phyloP scores from a whole-genome alignment of 2,888 invertebrate species.

The Spicauda simplicius region DNA sequence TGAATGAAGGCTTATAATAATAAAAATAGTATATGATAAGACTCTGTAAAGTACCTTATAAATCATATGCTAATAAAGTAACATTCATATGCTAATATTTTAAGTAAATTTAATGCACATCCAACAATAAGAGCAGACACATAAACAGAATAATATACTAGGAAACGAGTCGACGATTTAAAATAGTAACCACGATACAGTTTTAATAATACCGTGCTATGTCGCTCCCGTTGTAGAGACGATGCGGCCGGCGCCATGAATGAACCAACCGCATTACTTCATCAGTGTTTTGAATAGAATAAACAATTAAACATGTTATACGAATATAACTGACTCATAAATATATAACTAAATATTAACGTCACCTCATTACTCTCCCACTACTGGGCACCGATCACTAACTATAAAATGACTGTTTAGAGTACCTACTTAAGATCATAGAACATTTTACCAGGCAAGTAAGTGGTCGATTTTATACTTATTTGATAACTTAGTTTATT shows the following conservation, averaged over 20 bases:
- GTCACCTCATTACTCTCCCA: too few relatives aligned
- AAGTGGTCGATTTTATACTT: too few relatives aligned
- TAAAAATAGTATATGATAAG: too few relatives aligned
- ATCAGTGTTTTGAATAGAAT: conserved; percentile 10
- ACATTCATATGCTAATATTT: neutral
- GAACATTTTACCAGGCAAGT: too few relatives aligned
- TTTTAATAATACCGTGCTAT: conserved; percentile 39
- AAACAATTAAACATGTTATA: conserved; percentile 7
- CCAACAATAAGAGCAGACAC: conserved; percentile 14
- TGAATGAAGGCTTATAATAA: too few relatives aligned
- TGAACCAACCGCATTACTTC: neutral
- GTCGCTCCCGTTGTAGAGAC: conserved; percentile 31
- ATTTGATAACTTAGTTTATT: too few relatives aligned
- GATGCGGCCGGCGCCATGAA: conserved; percentile 38
- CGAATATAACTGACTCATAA: neutral
- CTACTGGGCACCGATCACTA: too few relatives aligned
- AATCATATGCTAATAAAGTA: too few relatives aligned
- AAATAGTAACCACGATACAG: conserved; percentile 57
- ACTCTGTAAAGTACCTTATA: too few relatives aligned
- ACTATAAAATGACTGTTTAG: too few relatives aligned
- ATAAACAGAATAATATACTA: conserved; percentile 45
- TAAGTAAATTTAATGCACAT: neutral
- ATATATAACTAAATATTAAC: neutral
- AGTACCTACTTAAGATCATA: too few relatives aligned
- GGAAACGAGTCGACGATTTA: conserved; percentile 57